Percentiles rank a stretch among this genome's conserved stretches.
These are phyloP conservation scores for Peromyscus californicus DNA, from an alignment of 2,113 vertebrate species.

Conservation along the genomic window DNA sequence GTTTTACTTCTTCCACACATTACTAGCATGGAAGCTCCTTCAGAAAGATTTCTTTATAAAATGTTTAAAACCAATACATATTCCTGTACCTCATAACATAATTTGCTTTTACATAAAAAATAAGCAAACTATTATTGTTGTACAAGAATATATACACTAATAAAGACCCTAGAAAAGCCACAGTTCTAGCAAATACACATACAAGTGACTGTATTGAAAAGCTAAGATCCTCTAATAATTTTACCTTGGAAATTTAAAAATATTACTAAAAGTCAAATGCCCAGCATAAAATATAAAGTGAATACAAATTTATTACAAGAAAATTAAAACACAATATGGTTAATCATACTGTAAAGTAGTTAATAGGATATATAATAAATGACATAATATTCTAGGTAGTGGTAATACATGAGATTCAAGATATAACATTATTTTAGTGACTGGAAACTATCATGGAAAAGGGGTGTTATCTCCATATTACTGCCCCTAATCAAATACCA, in stretches of 20 bases:
- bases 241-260: conserved; percentile 28
- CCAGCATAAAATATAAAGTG: not conserved
- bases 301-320: not conserved
- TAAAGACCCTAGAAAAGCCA: not conserved
- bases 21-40: conserved; percentile 68
- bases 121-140: not conserved
- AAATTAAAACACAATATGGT: not conserved
- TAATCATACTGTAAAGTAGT: conserved; percentile 32
- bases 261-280: not conserved
- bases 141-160: conserved; percentile 10
- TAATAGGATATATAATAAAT: conserved; percentile 38
- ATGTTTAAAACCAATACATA: not conserved
- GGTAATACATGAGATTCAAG: conserved; percentile 24
- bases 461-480: not conserved
- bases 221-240: conserved; percentile 35
- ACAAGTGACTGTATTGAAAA: not conserved
- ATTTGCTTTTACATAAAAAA: conserved; percentile 50
- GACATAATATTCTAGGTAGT: conserved; percentile 3
- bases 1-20: conserved; percentile 80
- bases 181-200: not conserved
- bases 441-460: conserved; percentile 18
- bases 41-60: not conserved
- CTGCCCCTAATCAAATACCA: conserved; percentile 45
- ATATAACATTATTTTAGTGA: conserved; percentile 52
- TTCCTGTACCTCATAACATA: not conserved